Evolutionary conservation across 2,797 vertebrate species (phyloP).

Genomic region (Enteromius trimaculatus): DNA sequence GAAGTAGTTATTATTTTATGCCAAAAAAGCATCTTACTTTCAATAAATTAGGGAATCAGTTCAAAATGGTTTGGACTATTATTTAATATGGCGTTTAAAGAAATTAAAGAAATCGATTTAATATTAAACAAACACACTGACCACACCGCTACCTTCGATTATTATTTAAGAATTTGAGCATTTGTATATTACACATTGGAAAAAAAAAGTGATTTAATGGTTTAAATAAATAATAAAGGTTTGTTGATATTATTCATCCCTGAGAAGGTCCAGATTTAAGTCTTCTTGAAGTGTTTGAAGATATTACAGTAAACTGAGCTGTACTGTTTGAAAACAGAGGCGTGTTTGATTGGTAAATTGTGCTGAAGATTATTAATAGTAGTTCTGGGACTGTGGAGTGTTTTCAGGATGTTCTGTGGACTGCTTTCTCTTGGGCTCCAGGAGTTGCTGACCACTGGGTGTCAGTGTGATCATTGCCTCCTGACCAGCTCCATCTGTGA

Average conservation of each 20-base stretch:
- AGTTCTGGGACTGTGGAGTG: not conserved
- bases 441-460: slow-evolving; percentile 67
- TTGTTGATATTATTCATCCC: not conserved
- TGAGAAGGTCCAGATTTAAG: not conserved
- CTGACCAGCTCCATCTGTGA: not conserved
- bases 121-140: not conserved
- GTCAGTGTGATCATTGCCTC: slow-evolving; percentile 68
- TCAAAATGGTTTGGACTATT: not conserved
- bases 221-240: not conserved
- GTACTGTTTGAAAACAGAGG: no score
- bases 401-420: not conserved
- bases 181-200: not conserved
- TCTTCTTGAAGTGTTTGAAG: not conserved
- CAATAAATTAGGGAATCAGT: not conserved
- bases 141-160: not conserved
- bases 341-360: not conserved
- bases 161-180: not conserved
- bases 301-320: not conserved
- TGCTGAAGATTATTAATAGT: not conserved
- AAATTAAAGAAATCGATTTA: not conserved
- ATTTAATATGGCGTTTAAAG: no score
- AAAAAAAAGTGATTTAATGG: not conserved
- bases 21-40: not conserved
- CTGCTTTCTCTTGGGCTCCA: not conserved
- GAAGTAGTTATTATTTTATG: not conserved